Conservation (phyloP, 2,113 vertebrate genomes). For the Burhinus bistriatus region DNA sequence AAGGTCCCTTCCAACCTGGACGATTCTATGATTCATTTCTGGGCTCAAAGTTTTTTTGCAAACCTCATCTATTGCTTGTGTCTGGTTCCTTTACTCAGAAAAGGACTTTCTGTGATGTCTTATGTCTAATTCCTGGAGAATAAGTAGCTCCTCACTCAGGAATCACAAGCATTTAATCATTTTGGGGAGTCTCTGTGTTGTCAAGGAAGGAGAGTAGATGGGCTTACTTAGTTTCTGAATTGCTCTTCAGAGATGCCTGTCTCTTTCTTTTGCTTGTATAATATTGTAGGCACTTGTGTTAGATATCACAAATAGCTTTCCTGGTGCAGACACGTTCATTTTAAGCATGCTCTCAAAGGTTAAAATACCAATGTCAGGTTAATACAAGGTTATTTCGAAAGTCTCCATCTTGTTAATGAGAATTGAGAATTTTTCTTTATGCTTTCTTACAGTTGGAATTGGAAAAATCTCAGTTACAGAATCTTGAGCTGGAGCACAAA, state of each 20-base stretch:
- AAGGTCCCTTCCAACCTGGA: background rate
- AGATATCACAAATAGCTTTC: background rate
- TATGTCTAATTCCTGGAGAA: background rate
- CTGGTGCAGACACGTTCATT: background rate
- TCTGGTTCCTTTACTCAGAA: background rate
- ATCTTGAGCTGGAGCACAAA: constrained; percentile 90
- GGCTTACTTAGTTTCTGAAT: background rate
- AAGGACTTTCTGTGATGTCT: background rate
- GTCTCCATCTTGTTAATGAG: background rate
- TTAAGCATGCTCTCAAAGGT: background rate
- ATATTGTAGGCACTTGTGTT: background rate
- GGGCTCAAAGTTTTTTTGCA: background rate
- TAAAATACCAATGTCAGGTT: background rate
- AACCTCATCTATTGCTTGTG: background rate
- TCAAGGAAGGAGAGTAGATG: background rate
- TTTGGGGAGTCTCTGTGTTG: background rate
- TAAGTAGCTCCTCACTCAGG: background rate
- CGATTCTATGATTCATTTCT: background rate
- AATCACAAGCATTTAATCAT: background rate
- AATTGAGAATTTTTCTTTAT: background rate
- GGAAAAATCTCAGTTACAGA: constrained; percentile 93
- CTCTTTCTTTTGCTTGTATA: background rate
- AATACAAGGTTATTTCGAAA: background rate
- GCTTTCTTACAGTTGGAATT: constrained; percentile 85
- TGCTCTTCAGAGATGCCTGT: background rate